phyloP scores from a whole-genome alignment of 1,140 invertebrate species.

The Lordiphosa collinella region DNA sequence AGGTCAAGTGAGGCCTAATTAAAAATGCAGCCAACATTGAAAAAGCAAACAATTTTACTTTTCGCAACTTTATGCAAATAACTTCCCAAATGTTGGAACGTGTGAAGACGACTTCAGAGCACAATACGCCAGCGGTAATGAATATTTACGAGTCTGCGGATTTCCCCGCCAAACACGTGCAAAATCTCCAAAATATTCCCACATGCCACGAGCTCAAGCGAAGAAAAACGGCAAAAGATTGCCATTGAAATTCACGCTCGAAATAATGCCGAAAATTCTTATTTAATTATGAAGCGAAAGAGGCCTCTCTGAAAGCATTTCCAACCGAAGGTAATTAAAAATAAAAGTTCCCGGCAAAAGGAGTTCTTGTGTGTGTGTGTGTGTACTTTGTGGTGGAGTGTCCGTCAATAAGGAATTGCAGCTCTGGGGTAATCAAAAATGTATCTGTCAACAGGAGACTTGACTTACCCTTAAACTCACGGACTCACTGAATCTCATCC shows the following conservation, averaged over 20 bases:
- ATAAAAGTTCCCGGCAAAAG: conserved; percentile 23
- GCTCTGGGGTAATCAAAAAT: conserved; percentile 59
- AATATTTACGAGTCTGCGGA: conserved; percentile 62
- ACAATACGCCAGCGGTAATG: conserved; percentile 63
- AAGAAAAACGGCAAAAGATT: conserved; percentile 12
- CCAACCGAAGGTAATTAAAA: conserved; percentile 55
- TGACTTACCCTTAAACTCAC: conserved; percentile 48
- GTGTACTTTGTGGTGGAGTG: background rate
- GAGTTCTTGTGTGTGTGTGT: no score
- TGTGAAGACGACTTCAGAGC: conserved; percentile 11
- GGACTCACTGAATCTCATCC: background rate
- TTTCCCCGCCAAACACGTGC: conserved; percentile 51
- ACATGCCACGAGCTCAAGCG: conserved; percentile 29
- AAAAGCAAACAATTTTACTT: conserved; percentile 43
- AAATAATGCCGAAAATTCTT: conserved; percentile 67
- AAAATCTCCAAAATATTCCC: conserved; percentile 62
- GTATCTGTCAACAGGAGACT: conserved; percentile 36
- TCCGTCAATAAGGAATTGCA: conserved; percentile 38
- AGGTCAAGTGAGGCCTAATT: conserved; percentile 61
- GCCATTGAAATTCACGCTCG: conserved; percentile 66
- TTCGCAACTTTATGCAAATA: conserved; percentile 71
- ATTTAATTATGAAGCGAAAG: conserved; percentile 69
- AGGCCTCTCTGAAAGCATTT: background rate
- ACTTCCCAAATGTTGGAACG: background rate
- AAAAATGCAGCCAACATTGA: conserved; percentile 45